Percentiles rank a stretch among this genome's conserved stretches.
phyloP scores from a whole-genome alignment of 2,113 vertebrate species.

The Xiphophorus maculatus region DNA sequence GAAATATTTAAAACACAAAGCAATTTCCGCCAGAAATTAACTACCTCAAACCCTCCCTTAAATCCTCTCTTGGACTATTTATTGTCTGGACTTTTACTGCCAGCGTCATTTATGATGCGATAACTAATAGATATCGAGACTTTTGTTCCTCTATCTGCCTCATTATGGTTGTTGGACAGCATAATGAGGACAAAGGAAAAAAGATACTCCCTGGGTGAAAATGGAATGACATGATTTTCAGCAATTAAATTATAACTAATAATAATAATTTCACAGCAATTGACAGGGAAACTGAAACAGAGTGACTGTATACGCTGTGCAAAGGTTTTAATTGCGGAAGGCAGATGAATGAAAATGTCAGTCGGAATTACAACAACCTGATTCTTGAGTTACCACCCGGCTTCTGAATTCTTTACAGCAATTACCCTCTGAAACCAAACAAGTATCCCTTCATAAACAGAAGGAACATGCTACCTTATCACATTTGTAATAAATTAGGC shows the following conservation, averaged over 20 bases:
- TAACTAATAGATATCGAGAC: background rate
- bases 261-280: too few species aligned
- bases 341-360: too few species aligned
- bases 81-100: background rate
- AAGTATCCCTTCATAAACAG: background rate
- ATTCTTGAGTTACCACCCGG: too few species aligned
- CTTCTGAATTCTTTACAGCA: background rate
- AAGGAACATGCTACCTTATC: background rate
- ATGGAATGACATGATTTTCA: background rate
- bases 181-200: background rate
- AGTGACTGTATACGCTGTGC: too few species aligned
- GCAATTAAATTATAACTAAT: background rate
- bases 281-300: too few species aligned
- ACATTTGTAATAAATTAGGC: background rate
- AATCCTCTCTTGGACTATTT: background rate
- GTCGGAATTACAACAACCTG: too few species aligned
- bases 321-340: too few species aligned
- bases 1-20: background rate
- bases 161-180: background rate
- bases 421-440: background rate
- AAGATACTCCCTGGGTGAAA: background rate
- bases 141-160: background rate
- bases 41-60: background rate
- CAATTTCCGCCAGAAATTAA: background rate
- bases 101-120: background rate